phyloP scores from a whole-genome alignment of 2,113 vertebrate species.

The Hiodon alosoides region DNA sequence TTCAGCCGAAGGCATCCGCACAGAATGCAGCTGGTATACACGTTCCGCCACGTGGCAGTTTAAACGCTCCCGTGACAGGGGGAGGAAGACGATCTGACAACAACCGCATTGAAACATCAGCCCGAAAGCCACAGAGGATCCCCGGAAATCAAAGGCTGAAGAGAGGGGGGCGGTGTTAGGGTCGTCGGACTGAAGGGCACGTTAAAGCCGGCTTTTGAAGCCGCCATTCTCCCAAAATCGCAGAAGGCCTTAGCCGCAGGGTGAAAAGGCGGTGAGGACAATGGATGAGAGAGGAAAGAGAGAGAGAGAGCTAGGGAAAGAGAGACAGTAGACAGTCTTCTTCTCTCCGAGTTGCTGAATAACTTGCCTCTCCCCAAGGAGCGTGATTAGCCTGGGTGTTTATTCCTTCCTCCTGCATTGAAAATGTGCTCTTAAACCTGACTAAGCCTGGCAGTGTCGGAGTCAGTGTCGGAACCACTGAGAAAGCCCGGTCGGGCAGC shows the following conservation, averaged over 20 bases:
- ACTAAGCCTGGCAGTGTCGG: neutral
- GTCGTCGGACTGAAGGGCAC: neutral
- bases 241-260: neutral
- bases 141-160: neutral
- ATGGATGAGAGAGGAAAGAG: neutral
- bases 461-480: neutral
- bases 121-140: neutral
- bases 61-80: neutral
- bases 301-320: neutral
- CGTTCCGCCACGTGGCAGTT: too few relatives aligned
- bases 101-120: neutral
- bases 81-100: neutral
- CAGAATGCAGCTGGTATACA: neutral
- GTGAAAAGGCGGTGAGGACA: neutral
- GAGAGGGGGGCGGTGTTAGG: neutral
- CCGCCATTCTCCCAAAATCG: neutral
- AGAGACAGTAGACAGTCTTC: neutral
- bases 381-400: neutral
- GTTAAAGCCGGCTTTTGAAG: neutral
- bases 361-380: neutral
- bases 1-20: neutral
- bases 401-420: neutral
- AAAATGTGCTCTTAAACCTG: neutral
- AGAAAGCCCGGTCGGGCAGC: neutral
- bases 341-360: neutral